Conservation (phyloP, 2,888 invertebrate genomes). For the Habrosyne pyritoides region DNA sequence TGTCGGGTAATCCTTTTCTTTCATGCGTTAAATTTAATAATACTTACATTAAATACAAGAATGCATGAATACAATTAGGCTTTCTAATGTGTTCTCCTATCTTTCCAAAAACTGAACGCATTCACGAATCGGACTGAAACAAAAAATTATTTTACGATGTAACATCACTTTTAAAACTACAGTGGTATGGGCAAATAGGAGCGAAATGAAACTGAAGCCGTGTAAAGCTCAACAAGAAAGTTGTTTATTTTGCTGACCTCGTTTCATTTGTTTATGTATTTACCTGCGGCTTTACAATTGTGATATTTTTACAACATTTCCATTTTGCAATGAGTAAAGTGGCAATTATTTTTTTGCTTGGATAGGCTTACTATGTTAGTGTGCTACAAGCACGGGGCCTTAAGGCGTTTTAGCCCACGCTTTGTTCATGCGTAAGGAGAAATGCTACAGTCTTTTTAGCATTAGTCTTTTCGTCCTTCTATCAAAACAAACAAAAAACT, state of each 20-base stretch:
- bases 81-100: too few relatives aligned
- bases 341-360: neutral
- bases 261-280: neutral
- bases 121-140: neutral
- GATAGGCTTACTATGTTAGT: neutral
- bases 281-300: neutral
- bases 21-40: neutral
- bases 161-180: neutral
- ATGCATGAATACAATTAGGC: too few relatives aligned
- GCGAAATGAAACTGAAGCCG: constrained; percentile 1
- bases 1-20: neutral
- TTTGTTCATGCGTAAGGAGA: too few relatives aligned
- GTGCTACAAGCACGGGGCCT: too few relatives aligned
- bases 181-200: neutral
- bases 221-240: neutral
- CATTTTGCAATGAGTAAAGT: neutral
- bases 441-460: too few relatives aligned
- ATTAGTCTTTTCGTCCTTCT: too few relatives aligned
- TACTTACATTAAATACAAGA: too few relatives aligned
- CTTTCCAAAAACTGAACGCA: too few relatives aligned
- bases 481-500: too few relatives aligned
- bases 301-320: neutral
- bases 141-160: neutral
- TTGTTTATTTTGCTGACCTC: neutral
- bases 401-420: too few relatives aligned